Evolutionary conservation across 2,797 vertebrate genomes (phyloP), one percentile per base, ranked within the genome.

Genomic region (Pterois miles): DNA sequence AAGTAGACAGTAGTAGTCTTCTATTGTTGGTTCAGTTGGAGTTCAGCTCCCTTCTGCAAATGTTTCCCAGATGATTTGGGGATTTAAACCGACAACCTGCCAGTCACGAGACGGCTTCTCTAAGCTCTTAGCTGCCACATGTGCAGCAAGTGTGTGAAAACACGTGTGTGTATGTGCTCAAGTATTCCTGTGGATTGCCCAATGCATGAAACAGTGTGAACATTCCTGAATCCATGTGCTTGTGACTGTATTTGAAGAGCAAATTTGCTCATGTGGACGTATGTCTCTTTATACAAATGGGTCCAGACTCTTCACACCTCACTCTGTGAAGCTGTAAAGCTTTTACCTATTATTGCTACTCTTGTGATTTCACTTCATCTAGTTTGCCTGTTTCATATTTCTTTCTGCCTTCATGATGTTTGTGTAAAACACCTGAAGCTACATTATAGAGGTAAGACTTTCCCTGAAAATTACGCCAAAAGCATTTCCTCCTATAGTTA

Each of bases 61-160:
- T 46, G 23, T 52, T 29, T 57, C 29, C 59, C 31, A 64, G 67
- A 57, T 6, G 20, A 48, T 62, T 74, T 57, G 20, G 48, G 57
- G 50, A 69, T 71, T 80, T 16, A 60, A 56, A 76, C 71, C 1
- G n/a, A 59, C 60, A 63, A 67, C 31, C 46, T 59, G 4, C 18
- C 3, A n/a, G 48, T 72, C 65, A 66, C 40, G 23, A 46, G 33
- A 65, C 59, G 65, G 14, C 16, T 12, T 67, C 50, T 38, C 33
- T 29, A 22, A 78, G 60, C 48, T 65, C 25, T 48, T 8, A 18
- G 48, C 65, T 40, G 56, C 52, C 36, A 74, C 66, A 43, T 31
- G 29, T 27, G 33, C 6, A 52, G 20, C 4, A 0, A 3, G 4
- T 64, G 43, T 52, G 53, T 58, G 64, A 38, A 20, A 7, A 40